These are phyloP conservation scores for Rhynchotus rufescens DNA, from an alignment of 2,797 vertebrate genomes.

Conservation along the genomic window DNA sequence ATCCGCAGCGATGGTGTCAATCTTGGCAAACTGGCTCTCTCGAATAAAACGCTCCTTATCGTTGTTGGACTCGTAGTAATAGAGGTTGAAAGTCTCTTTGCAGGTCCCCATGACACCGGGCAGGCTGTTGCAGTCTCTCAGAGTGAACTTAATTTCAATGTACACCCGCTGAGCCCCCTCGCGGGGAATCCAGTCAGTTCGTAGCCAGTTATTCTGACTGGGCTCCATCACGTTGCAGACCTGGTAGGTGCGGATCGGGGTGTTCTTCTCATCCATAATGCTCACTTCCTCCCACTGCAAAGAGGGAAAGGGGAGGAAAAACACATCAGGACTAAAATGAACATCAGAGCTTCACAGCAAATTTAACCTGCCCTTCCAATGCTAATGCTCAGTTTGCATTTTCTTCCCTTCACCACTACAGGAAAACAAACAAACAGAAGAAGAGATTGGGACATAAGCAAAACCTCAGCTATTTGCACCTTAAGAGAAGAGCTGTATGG, in stretches of 20 bases:
- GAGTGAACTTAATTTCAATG: conserved; percentile 97
- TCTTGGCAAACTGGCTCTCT: conserved; percentile 94
- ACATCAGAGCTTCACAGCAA: neutral
- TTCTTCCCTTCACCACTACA: neutral
- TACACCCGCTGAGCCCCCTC: conserved; percentile 94
- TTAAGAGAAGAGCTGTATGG: neutral
- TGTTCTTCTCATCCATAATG: conserved; percentile 99
- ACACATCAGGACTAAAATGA: neutral
- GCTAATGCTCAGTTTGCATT: neutral
- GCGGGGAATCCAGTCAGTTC: conserved; percentile 95
- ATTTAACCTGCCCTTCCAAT: neutral
- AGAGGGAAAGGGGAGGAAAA: conserved; percentile 50
- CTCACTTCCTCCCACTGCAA: conserved; percentile 98
- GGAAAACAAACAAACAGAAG: neutral
- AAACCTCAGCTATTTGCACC: neutral
- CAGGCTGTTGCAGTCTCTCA: conserved; percentile 97
- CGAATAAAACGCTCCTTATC: conserved; percentile 93
- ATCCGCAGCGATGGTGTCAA: conserved; percentile 95
- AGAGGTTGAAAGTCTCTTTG: conserved; percentile 98
- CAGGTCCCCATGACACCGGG: conserved; percentile 97
- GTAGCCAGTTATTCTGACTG: conserved; percentile 97
- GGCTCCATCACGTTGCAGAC: conserved; percentile 98
- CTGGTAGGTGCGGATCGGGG: conserved; percentile 97
- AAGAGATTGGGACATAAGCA: neutral
- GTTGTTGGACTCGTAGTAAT: conserved; percentile 95